Conservation (phyloP, 1,140 invertebrate species). For the Aphelenchoides fujianensis region DNA sequence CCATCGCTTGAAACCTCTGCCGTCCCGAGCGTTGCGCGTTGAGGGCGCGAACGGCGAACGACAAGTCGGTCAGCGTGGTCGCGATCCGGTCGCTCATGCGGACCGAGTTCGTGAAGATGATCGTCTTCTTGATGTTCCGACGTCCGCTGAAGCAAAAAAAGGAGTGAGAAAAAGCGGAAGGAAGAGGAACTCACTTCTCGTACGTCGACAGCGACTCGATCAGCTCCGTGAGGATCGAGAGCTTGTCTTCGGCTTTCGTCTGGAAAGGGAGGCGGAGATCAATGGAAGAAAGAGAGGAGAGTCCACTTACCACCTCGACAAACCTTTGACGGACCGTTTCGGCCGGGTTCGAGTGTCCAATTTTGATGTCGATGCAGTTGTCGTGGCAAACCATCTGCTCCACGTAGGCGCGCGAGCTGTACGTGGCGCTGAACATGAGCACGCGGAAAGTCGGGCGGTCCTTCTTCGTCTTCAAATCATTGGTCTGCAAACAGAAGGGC, state of each 20-base stretch:
- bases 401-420: neutral
- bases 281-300: neutral
- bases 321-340: neutral
- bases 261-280: neutral
- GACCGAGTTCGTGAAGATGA: neutral
- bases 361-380: neutral
- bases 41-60: neutral
- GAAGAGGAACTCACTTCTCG: no score
- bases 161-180: no score
- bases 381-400: no score
- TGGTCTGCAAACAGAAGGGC: no score
- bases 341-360: neutral
- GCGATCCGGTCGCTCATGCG: neutral
- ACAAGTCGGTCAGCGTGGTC: neutral
- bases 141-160: neutral
- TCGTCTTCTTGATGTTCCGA: neutral
- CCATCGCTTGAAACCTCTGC: neutral
- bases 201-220: no score
- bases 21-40: neutral
- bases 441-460: neutral
- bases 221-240: no score
- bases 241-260: neutral
- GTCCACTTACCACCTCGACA: neutral
- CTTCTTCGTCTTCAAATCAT: neutral
- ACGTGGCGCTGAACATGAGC: neutral